These are phyloP conservation scores for Isotomurus palustris DNA, from an alignment of 2,888 invertebrate species.

Conservation along the genomic window DNA sequence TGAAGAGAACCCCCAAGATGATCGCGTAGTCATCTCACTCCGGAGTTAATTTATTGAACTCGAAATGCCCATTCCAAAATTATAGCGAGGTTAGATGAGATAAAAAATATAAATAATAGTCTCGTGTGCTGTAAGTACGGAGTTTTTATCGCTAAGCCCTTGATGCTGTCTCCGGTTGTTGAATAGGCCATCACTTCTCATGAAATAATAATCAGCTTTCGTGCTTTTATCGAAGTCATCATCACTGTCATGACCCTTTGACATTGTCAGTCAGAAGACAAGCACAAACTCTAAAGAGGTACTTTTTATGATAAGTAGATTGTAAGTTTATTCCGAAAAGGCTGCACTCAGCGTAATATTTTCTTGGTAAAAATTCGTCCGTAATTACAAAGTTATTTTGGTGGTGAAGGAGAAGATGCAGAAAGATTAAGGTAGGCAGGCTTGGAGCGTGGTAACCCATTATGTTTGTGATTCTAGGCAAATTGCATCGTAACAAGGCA, in stretches of 20 bases:
- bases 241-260: conserved; percentile 8
- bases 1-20: not conserved
- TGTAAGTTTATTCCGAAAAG: not conserved
- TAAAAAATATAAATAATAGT: not conserved
- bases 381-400: not conserved
- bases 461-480: no score
- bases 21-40: no score
- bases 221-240: conserved; percentile 1
- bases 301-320: no score
- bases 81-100: not conserved
- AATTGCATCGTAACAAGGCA: no score
- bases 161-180: conserved; percentile 12
- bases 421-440: no score
- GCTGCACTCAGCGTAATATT: no score
- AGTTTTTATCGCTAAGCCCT: not conserved
- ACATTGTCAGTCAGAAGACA: not conserved
- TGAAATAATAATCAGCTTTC: conserved; percentile 7
- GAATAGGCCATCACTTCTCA: no score
- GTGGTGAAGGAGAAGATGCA: no score
- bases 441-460: no score
- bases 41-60: not conserved
- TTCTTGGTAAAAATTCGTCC: no score
- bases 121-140: not conserved
- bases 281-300: not conserved
- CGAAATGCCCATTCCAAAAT: conserved; percentile 3